A percentile compares a stretch with the other conserved stretches of the same genome.
phyloP scores from a whole-genome alignment of 2,113 vertebrate species.

The Aldabrachelys gigantea region DNA sequence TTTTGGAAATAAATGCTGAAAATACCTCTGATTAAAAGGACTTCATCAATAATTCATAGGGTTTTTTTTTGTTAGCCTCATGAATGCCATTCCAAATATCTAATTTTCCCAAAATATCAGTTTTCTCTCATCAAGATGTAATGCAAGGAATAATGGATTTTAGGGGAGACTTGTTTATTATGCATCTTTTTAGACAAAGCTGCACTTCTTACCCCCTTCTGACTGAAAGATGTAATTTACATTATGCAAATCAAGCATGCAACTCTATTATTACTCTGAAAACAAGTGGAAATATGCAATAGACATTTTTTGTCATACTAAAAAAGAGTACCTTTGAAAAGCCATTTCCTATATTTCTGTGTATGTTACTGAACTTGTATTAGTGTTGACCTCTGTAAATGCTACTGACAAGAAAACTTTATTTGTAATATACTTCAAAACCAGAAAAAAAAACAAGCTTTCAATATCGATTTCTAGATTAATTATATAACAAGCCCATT shows the following conservation, averaged over 20 bases:
- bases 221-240: background rate
- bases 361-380: background rate
- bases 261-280: background rate
- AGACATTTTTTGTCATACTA: rapidly evolving
- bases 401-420: rapidly evolving
- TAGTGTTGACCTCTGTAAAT: background rate
- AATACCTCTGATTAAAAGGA: background rate
- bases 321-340: background rate
- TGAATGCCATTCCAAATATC: background rate
- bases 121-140: background rate
- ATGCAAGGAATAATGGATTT: background rate
- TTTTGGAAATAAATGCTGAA: background rate
- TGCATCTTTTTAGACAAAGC: background rate
- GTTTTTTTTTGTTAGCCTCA: background rate
- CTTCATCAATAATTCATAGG: background rate
- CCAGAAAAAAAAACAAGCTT: background rate
- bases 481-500: background rate
- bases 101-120: background rate
- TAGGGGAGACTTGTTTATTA: background rate
- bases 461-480: background rate
- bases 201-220: background rate
- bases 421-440: background rate
- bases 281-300: background rate
- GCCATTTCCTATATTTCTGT: rapidly evolving
- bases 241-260: background rate